A percentile compares a stretch with the other conserved stretches of the same genome.
These are phyloP conservation scores for Harpalus rufipes DNA, from an alignment of 2,888 invertebrate species.

Conservation along the genomic window DNA sequence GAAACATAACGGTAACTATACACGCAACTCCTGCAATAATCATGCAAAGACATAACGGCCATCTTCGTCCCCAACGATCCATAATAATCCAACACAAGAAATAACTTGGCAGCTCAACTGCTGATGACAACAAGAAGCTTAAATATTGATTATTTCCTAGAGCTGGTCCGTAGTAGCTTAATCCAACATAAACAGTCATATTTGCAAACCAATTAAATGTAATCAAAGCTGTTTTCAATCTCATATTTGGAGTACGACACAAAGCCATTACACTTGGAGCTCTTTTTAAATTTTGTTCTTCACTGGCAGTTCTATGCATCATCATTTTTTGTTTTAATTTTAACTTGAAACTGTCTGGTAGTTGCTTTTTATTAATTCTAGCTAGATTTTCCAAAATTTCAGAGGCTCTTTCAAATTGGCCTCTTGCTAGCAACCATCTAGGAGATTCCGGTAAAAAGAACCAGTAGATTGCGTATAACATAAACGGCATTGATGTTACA, in stretches of 20 bases:
- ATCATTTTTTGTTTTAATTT: slow-evolving; percentile 85
- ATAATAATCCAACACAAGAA: slow-evolving; percentile 92
- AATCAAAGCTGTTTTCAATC: slow-evolving; percentile 91
- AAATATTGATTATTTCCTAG: slow-evolving; percentile 92
- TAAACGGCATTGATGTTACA: slow-evolving; percentile 91
- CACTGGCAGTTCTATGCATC: slow-evolving; percentile 80
- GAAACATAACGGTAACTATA: slow-evolving; percentile 90
- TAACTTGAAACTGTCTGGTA: slow-evolving; percentile 86
- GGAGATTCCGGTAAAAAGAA: slow-evolving; percentile 94
- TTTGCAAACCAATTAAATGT: slow-evolving; percentile 96
- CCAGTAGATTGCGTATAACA: slow-evolving; percentile 90
- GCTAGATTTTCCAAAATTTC: slow-evolving; percentile 88
- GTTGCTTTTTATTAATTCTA: slow-evolving; percentile 85
- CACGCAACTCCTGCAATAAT: slow-evolving; percentile 91
- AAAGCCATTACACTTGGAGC: slow-evolving; percentile 82
- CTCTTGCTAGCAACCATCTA: slow-evolving; percentile 90
- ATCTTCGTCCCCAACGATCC: slow-evolving; percentile 92
- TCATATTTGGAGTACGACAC: slow-evolving; percentile 92
- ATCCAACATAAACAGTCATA: slow-evolving; percentile 94
- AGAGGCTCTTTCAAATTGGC: slow-evolving; percentile 89
- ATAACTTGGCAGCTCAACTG: slow-evolving; percentile 94
- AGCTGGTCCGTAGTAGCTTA: slow-evolving; percentile 94
- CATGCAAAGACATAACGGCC: slow-evolving; percentile 93
- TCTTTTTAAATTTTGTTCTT: slow-evolving; percentile 78
- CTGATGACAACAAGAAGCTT: slow-evolving; percentile 91